Evolutionary conservation across 2,888 invertebrate genomes (phyloP).

Genomic region (Homarus gammarus): DNA sequence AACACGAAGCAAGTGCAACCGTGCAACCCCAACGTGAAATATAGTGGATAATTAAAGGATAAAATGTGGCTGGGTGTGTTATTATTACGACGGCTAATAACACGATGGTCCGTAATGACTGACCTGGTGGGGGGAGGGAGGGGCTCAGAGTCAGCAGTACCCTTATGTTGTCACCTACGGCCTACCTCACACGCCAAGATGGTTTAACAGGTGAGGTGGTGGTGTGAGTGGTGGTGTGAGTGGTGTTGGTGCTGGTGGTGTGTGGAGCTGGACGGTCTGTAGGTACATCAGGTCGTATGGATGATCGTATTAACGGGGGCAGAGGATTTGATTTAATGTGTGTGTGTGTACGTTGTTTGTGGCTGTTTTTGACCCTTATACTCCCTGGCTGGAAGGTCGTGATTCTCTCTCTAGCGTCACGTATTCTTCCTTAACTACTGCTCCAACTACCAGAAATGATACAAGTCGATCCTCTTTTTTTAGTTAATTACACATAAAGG

Average conservation of each 20-base stretch:
- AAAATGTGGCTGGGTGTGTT: conserved; percentile 62
- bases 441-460: too few species aligned
- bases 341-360: conserved; percentile 13
- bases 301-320: conserved; percentile 14
- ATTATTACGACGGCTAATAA: conserved; percentile 58
- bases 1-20: conserved; percentile 46
- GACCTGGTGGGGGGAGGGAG: not conserved
- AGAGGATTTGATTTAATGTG: conserved; percentile 32
- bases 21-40: conserved; percentile 42
- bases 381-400: not conserved
- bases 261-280: not conserved
- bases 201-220: not conserved
- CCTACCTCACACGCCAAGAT: not conserved
- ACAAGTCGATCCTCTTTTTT: too few species aligned
- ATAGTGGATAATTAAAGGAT: conserved; percentile 59
- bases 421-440: too few species aligned
- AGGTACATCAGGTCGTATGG: not conserved
- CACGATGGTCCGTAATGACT: conserved; percentile 51
- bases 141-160: not conserved
- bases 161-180: too few species aligned
- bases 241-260: not conserved
- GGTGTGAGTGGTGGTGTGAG: not conserved
- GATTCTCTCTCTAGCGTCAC: too few species aligned
- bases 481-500: too few species aligned
- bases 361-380: conserved; percentile 9